Evolutionary conservation across 2,888 invertebrate species (phyloP).

Genomic region (Glaucopsyche alexis): DNA sequence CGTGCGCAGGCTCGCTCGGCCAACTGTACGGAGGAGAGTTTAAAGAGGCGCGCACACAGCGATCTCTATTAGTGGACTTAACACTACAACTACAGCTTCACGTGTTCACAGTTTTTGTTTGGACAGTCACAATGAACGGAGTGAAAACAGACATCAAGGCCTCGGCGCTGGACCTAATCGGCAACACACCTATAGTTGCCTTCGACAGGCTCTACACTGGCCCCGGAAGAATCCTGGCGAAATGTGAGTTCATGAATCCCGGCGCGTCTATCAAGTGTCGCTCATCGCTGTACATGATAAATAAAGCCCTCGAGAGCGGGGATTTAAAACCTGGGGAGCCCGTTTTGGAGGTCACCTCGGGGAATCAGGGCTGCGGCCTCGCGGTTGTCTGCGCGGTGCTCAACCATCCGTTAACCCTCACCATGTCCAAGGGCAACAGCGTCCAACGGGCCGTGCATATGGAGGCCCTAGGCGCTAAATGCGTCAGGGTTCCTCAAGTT

Average conservation of each 20-base stretch:
- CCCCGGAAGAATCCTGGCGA: conserved; percentile 67
- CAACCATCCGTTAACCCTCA: conserved; percentile 64
- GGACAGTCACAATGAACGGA: conserved; percentile 40
- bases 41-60: conserved; percentile 33
- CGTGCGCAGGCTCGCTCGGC: conserved; percentile 26
- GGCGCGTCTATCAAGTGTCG: conserved; percentile 71
- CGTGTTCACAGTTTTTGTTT: conserved; percentile 32
- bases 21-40: conserved; percentile 22
- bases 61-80: conserved; percentile 33
- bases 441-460: conserved; percentile 69
- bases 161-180: conserved; percentile 70
- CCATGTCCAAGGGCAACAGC: conserved; percentile 73
- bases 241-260: conserved; percentile 75
- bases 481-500: conserved; percentile 66
- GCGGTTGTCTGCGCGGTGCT: conserved; percentile 71
- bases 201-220: conserved; percentile 66
- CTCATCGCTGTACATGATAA: conserved; percentile 66
- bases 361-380: conserved; percentile 71
- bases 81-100: conserved; percentile 31
- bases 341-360: conserved; percentile 68
- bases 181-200: conserved; percentile 70
- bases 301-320: conserved; percentile 55
- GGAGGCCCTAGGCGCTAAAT: conserved; percentile 71
- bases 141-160: conserved; percentile 60
- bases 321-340: conserved; percentile 58